Base-by-base conservation (phyloP, 2,888 invertebrate genomes). In the Melitaea athalia region DNA sequence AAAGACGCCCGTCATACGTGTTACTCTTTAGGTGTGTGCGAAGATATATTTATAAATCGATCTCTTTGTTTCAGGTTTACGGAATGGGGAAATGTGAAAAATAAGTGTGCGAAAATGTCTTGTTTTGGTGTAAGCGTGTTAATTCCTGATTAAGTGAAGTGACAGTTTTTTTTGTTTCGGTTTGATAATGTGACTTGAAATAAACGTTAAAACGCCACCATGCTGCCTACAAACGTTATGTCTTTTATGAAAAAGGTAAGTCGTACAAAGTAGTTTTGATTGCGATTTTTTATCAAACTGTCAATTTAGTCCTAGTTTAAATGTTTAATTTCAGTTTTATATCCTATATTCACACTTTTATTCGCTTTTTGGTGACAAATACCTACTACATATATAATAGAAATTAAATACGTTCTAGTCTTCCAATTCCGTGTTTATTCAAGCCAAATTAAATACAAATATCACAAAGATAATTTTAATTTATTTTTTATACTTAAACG, bases 241-340 rank as follows among this genome's bases (percentile, higher is more conserved):
- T 97, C 97, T 80, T 97, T 97, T 91, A 96, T 97, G 96, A 97
- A 97, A 91, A 97, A 97, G 97, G 97, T 97, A 86, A 95, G 95
- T 92, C 71, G 69, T 60, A 67, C n/a, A 33, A 5, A 33, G 60
- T 72, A 64, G 33, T 55, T 55, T 33, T 11, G n/a, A 33, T 33
- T 55, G 14, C 31, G n/a, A 17, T 15, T 24, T 7, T n/a, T 12
- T 55, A n/a, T 14, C 11, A 24, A 53, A 15, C 7, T 12, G 24
- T 12, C 0, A 8, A 7, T 55, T 33, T 8, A 31, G 3, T n/a
- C 31, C 33, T 33, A n/a, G 33, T 31, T 52, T 31, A 2, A 6
- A 10, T 10, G 0, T 24, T 14, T 53, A 53, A n/a, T n/a, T n/a
- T n/a, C n/a, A n/a, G n/a, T n/a, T n/a, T n/a, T n/a, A n/a, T n/a